Percentiles rank a stretch among this genome's conserved stretches.
Conservation (phyloP, 2,888 invertebrate genomes). For the Euproctis similis region DNA sequence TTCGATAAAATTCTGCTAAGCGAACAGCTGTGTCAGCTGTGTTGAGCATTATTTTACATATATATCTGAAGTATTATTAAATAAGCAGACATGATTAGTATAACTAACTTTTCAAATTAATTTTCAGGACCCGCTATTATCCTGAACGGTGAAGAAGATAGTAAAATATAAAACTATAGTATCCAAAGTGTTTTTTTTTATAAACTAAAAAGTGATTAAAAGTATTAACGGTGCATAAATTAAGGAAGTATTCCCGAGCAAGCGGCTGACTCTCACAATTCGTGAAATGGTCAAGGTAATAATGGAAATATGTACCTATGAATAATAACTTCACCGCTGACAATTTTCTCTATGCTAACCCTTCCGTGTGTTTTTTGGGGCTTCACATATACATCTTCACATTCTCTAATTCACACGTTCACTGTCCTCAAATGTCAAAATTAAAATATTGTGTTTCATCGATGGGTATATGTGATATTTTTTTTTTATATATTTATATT, state of each 20-base stretch:
- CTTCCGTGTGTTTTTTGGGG: conserved; percentile 59
- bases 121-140: conserved; percentile 66
- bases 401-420: conserved; percentile 59
- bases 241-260: conserved; percentile 40
- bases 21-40: too few relatives aligned
- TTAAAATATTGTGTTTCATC: conserved; percentile 39
- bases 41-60: too few relatives aligned
- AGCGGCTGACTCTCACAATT: conserved; percentile 51
- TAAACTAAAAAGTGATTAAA: too few relatives aligned
- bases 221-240: conserved; percentile 43
- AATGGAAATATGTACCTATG: conserved; percentile 53
- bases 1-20: too few relatives aligned
- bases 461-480: conserved; percentile 35
- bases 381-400: conserved; percentile 62
- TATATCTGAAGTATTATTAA: too few relatives aligned
- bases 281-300: conserved; percentile 76
- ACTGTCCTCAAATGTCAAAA: conserved; percentile 40
- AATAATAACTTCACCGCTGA: conserved; percentile 63
- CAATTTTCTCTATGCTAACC: conserved; percentile 64
- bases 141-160: conserved; percentile 64
- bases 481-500: conserved; percentile 40
- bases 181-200: conserved; percentile 39
- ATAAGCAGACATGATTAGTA: conserved; percentile 27
- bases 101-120: conserved; percentile 44
- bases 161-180: conserved; percentile 49